Evolutionary conservation across 2,888 invertebrate species (phyloP).

Genomic region (Temnothorax unifasciatus): DNA sequence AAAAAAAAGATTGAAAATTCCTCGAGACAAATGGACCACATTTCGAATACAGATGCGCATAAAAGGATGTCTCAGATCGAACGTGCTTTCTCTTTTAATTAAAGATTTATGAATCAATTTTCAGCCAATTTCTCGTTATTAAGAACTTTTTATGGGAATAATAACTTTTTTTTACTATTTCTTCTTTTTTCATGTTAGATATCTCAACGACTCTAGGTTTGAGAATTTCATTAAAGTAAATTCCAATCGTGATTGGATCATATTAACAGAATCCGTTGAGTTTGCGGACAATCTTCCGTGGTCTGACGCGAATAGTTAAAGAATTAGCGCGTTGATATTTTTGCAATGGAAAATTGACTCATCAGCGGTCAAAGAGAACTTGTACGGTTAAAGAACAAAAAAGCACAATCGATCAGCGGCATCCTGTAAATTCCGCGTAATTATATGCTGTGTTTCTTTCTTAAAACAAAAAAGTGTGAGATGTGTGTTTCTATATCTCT

Average conservation of each 20-base stretch:
- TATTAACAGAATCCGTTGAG: neutral
- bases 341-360: neutral
- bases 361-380: neutral
- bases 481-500: constrained; percentile 18
- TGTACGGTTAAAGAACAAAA: neutral
- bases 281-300: neutral
- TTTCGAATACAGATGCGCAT: neutral
- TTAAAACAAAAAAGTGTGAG: neutral
- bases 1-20: neutral
- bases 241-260: neutral
- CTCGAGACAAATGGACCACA: neutral
- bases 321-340: neutral
- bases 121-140: neutral
- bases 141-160: neutral
- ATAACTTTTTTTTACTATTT: neutral
- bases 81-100: constrained; percentile 1
- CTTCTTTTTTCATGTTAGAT: neutral
- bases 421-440: constrained; percentile 4
- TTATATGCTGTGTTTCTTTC: neutral
- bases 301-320: neutral
- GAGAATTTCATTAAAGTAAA: neutral
- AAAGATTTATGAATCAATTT: neutral
- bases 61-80: neutral
- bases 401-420: neutral
- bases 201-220: neutral